A percentile compares a stretch with the other conserved stretches of the same genome.
These are phyloP conservation scores for Trematomus bernacchii DNA, from an alignment of 2,797 vertebrate genomes.

Conservation along the genomic window DNA sequence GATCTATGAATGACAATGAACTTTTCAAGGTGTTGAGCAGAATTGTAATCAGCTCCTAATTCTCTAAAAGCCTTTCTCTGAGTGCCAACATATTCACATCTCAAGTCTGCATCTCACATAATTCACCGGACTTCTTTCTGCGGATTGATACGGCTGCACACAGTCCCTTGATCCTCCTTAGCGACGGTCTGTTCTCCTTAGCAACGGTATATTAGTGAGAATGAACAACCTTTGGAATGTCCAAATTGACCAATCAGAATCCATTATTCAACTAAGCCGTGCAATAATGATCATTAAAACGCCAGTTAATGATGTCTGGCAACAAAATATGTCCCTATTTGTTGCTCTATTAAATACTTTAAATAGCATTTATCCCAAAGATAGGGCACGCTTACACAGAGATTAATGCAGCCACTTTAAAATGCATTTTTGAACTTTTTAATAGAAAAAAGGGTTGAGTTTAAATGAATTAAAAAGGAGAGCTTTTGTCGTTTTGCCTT, in stretches of 20 bases:
- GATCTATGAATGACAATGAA: conserved; percentile 12
- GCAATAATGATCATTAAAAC: neutral
- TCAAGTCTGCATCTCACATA: neutral
- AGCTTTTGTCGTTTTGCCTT: conserved; percentile 2
- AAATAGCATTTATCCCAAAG: conserved; percentile 19
- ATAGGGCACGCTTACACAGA: conserved; percentile 20
- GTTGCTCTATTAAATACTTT: conserved; percentile 33
- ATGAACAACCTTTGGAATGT: too few relatives aligned
- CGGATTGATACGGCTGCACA: neutral
- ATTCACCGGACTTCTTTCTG: too few relatives aligned
- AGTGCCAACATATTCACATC: neutral
- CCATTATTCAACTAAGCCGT: too few relatives aligned
- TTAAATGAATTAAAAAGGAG: conserved; percentile 1
- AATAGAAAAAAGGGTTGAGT: neutral
- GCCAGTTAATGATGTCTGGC: conserved; percentile 41
- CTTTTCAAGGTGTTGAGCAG: neutral
- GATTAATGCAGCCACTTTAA: conserved; percentile 31
- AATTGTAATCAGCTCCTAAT: conserved; percentile 24
- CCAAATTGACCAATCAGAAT: too few relatives aligned
- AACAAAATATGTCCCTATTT: conserved; percentile 32
- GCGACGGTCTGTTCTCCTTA: too few relatives aligned
- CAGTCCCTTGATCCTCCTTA: neutral
- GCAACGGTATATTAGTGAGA: too few relatives aligned
- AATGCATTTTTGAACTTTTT: conserved; percentile 25
- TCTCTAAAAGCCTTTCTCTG: conserved; percentile 7